A percentile compares a stretch with the other conserved stretches of the same genome.
These are phyloP conservation scores for Diceros bicornis DNA, from an alignment of 2,797 vertebrate genomes.

Conservation along the genomic window DNA sequence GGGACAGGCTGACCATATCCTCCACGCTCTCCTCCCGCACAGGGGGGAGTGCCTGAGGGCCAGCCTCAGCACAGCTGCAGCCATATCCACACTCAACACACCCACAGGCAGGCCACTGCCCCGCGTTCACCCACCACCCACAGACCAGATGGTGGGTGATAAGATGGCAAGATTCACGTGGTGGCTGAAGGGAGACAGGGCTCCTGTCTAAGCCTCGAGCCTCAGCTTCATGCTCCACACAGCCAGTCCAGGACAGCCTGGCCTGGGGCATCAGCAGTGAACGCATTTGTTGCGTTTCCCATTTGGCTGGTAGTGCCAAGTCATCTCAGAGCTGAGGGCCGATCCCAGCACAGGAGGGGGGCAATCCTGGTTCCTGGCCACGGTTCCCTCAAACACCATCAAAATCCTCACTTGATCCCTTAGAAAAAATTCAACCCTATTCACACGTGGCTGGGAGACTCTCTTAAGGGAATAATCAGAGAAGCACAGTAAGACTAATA, in stretches of 20 bases:
- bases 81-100: rapidly evolving
- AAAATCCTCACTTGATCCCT: background rate
- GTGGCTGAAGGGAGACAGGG: rapidly evolving
- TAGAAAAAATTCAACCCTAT: rapidly evolving
- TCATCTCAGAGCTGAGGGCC: background rate
- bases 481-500: rapidly evolving
- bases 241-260: rapidly evolving
- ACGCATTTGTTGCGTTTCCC: rapidly evolving
- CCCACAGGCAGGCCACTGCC: rapidly evolving
- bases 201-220: rapidly evolving
- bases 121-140: background rate
- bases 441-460: background rate
- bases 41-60: rapidly evolving
- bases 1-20: too few species aligned
- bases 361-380: rapidly evolving
- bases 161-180: rapidly evolving
- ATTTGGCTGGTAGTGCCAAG: rapidly evolving
- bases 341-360: rapidly evolving
- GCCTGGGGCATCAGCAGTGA: rapidly evolving
- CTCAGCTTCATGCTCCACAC: rapidly evolving
- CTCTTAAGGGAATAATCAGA: background rate
- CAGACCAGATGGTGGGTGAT: rapidly evolving
- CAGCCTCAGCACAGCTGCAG: rapidly evolving
- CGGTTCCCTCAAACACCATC: rapidly evolving
- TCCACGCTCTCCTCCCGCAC: rapidly evolving